Evolutionary conservation across 2,888 invertebrate genomes (phyloP), one percentile per base, ranked within the genome.

Genomic region (Lottia gigantea): DNA sequence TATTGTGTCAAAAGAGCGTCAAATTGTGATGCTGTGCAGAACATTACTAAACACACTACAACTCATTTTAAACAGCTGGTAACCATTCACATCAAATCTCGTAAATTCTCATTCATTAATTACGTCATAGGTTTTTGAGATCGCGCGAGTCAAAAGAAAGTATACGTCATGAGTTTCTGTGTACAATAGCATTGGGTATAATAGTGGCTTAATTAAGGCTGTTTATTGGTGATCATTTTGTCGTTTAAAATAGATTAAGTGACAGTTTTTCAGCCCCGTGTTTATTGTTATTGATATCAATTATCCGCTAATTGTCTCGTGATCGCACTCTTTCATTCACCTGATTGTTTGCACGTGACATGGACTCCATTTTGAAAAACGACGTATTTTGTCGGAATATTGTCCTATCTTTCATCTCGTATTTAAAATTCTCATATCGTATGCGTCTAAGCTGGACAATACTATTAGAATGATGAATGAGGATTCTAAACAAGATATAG

Each of bases 251-350:
- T 45, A 61, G 26, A 69, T 69, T 69, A 64, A 63, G 49, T 64
- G 47, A 49, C 45, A 19, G 64, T 55, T 64, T 64, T 31, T 49
- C 45, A 64, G 31, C 47, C 23, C 40, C 65, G 46, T 69, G 69
- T 69, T 64, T 69, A 69, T 69, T 69, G 69, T 69, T 69, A 63
- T 69, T 65, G 45, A 55, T 47, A 65, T 45, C 49, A 69, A 69
- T 69, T 69, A 69, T 69, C 69, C 61, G 69, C 64, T 61, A 69
- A 64, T 69, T 65, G 61, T 49, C 55, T 69, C 69, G 40, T 65
- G 23, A 69, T 65, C 61, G 26, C 61, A 61, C 55, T 61, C 64
- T 64, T 49, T 69, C 63, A 69, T 64, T 64, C 64, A 55, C 69
- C 49, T 64, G 64, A 49, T 64, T 69, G 69, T 69, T 64, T 69